Evolutionary conservation across 2,888 invertebrate species (phyloP).

Genomic region (Leucania comma): DNA sequence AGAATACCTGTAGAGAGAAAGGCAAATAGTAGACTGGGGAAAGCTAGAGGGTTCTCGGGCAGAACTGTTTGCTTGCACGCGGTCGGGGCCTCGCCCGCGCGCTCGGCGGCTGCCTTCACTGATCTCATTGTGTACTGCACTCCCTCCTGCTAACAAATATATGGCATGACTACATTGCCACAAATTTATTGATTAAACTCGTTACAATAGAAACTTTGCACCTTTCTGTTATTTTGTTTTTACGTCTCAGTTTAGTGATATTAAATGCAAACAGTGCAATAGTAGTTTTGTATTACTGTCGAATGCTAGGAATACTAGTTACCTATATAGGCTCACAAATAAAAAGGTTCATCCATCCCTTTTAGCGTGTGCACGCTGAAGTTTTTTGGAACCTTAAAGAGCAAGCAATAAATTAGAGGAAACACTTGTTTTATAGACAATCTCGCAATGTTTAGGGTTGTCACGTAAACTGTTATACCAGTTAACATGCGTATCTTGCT

Average conservation of each 20-base stretch:
- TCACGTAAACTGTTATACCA: conserved; percentile 12
- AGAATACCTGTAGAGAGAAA: conserved; percentile 74
- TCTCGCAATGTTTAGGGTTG: neutral
- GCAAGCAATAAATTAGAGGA: neutral
- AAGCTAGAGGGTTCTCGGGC: conserved; percentile 72
- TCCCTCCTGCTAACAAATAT: conserved; percentile 46
- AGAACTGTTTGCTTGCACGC: conserved; percentile 70
- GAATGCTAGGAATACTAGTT: neutral
- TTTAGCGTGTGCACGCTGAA: neutral
- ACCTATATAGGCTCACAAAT: too few species aligned
- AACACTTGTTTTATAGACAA: conserved; percentile 8
- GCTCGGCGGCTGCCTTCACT: conserved; percentile 37
- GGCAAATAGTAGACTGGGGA: conserved; percentile 77
- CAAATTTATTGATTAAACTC: conserved; percentile 45
- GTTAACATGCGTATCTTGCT: conserved; percentile 17
- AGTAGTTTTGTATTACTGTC: neutral
- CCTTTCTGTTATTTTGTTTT: conserved; percentile 11
- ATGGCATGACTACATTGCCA: conserved; percentile 34
- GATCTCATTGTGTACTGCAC: conserved; percentile 52
- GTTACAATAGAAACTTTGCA: conserved; percentile 3
- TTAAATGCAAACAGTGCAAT: neutral
- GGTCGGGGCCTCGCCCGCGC: conserved; percentile 62
- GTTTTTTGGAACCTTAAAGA: neutral
- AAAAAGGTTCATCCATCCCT: neutral
- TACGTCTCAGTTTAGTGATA: neutral